Evolutionary conservation across 2,888 invertebrate species (phyloP), one percentile per base, ranked within the genome.

Genomic region (Timema cristinae): DNA sequence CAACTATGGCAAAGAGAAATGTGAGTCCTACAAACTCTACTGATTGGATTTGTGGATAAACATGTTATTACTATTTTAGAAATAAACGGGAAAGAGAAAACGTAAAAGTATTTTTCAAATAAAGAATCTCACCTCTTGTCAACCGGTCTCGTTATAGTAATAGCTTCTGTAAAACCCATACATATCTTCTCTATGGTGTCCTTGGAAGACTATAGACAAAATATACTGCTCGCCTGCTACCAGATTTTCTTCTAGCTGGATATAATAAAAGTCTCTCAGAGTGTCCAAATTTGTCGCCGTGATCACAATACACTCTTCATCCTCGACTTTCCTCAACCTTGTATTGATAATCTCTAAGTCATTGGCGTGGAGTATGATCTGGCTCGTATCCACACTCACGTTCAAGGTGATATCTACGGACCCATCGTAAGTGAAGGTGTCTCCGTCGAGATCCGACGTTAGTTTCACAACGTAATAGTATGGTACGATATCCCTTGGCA

Each of bases 101-200:
- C 32, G 32, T 32, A 32, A 32, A 32, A 32, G 32, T 32, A 32
- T 32, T 32, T 32, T 32, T 32, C 32, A 2, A 1, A 32, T 4
- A 32, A 32, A 32, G 32, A 32, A 32, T 32, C 32, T 32, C 32
- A 32, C 32, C 32, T 32, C 32, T 32, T 32, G 32, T 32, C 32
- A 4, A 4, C 59, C 59, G 15, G 15, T 59, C 8, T 59, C 32
- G 32, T 32, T 59, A 32, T 11, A n/a, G 68, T 76, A 77, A 16
- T 72, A 72, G 59, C 75, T 75, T 56, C 75, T 66, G 72, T 77
- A 77, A 56, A 76, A 75, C 7, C 78, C 78, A 32, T 71, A 70
- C 59, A 76, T 73, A 49, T 77, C 74, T 48, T 73, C 75, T 13
- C 70, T 66, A 9, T 77, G 69, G 15, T 68, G 59, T 32, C 75